Percentiles rank a stretch among this genome's conserved stretches.
These are phyloP conservation scores for Dendronephthya gigantea DNA, from an alignment of 64 coral and sea anemone species.

Conservation along the genomic window DNA sequence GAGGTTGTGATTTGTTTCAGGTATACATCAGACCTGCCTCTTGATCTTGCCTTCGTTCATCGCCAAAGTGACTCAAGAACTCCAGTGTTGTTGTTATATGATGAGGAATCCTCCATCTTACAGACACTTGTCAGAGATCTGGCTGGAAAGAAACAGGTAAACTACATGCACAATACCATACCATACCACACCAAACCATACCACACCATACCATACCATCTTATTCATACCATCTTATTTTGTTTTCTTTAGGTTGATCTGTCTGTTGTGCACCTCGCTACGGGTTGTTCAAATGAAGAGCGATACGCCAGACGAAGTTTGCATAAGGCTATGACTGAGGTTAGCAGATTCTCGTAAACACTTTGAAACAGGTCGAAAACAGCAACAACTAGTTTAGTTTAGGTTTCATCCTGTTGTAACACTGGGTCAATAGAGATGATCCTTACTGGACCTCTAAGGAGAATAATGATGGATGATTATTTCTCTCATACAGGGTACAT, in stretches of 20 bases:
- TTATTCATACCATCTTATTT: neutral
- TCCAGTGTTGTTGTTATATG: constrained; percentile 77
- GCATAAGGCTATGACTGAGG: constrained; percentile 88
- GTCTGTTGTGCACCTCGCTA: constrained; percentile 55
- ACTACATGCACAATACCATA: neutral
- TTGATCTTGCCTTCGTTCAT: constrained; percentile 70
- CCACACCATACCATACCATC: neutral
- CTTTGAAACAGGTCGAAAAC: too few relatives aligned
- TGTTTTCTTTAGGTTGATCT: constrained; percentile 54
- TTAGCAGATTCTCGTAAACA: neutral
- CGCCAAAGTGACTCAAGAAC: constrained; percentile 85
- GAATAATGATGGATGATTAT: neutral
- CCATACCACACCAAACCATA: neutral
- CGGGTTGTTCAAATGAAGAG: constrained; percentile 52
- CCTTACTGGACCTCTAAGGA: neutral
- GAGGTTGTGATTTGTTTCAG: constrained; percentile 12
- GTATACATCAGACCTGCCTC: constrained; percentile 62
- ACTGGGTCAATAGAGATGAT: neutral
- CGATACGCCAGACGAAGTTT: constrained; percentile 64
- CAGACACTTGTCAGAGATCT: constrained; percentile 68
- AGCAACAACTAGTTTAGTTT: too few relatives aligned
- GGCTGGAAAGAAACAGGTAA: constrained; percentile 72
- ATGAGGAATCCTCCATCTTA: constrained; percentile 69
- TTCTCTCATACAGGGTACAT: constrained; percentile 64
- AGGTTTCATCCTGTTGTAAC: too few relatives aligned